These are phyloP conservation scores for Leptoteleia sp. DNA, from an alignment of 1,140 invertebrate species.

Conservation along the genomic window DNA sequence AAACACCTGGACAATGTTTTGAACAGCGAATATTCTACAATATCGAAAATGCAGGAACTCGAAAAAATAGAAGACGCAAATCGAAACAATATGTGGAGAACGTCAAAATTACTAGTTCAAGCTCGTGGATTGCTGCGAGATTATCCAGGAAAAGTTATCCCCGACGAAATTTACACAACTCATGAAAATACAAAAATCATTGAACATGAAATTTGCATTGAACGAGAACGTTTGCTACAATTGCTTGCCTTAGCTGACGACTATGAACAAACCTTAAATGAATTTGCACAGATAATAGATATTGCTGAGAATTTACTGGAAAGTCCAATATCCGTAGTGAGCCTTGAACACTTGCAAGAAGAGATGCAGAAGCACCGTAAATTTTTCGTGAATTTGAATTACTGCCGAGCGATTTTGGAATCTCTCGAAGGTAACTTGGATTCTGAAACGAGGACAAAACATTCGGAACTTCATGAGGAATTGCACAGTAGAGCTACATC, in stretches of 20 bases:
- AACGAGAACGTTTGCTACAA: constrained; percentile 88
- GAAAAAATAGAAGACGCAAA: constrained; percentile 86
- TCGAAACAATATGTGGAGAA: constrained; percentile 80
- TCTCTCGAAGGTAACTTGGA: constrained; percentile 92
- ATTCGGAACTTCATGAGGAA: constrained; percentile 88
- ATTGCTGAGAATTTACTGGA: constrained; percentile 89
- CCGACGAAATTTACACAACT: constrained; percentile 84
- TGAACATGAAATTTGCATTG: constrained; percentile 85
- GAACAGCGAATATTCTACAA: constrained; percentile 83
- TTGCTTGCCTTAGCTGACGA: constrained; percentile 88
- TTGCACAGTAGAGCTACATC: constrained; percentile 87
- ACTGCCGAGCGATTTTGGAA: constrained; percentile 91
- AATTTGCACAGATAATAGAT: constrained; percentile 91
- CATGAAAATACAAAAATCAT: constrained; percentile 86
- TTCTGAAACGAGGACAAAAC: constrained; percentile 87
- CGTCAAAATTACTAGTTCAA: constrained; percentile 80
- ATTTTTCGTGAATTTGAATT: constrained; percentile 93
- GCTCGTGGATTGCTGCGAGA: constrained; percentile 83
- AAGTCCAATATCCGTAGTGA: constrained; percentile 87
- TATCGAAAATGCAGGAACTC: constrained; percentile 84
- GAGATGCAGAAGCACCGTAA: constrained; percentile 94
- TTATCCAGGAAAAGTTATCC: constrained; percentile 85
- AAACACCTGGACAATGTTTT: constrained; percentile 82
- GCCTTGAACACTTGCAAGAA: constrained; percentile 89
- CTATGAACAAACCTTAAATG: constrained; percentile 91